Evolutionary conservation across 2,888 invertebrate species (phyloP).

Genomic region (Argyresthia albistria): DNA sequence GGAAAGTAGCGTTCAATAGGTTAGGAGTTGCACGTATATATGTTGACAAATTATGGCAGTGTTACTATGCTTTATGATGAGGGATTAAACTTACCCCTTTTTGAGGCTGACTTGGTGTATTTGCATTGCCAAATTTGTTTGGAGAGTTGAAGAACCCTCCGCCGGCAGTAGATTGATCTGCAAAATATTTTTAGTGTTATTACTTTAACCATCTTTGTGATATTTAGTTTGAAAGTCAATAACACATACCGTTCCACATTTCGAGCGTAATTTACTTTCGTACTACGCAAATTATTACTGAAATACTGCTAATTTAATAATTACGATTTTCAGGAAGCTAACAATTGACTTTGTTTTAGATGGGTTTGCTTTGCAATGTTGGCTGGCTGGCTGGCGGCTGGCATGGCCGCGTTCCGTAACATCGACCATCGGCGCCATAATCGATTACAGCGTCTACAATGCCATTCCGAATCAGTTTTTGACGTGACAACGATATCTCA

Average conservation of each 20-base stretch:
- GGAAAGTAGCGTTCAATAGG: neutral
- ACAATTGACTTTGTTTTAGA: too few species aligned
- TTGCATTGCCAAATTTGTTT: slow-evolving; percentile 56
- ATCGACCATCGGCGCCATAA: too few species aligned
- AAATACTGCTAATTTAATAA: too few species aligned
- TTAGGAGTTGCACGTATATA: neutral
- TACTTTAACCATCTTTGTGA: neutral
- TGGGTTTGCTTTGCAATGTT: too few species aligned
- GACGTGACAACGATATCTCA: too few species aligned
- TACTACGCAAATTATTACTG: too few species aligned
- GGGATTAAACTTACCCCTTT: slow-evolving; percentile 38
- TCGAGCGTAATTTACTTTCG: slow-evolving; percentile 5
- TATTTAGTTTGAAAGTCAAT: neutral
- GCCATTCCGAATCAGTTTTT: too few species aligned
- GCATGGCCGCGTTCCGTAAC: too few species aligned
- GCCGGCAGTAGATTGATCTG: slow-evolving; percentile 59
- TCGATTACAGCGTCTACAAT: too few species aligned
- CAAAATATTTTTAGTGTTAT: slow-evolving; percentile 12
- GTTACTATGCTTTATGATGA: too few species aligned
- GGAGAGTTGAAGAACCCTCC: slow-evolving; percentile 64
- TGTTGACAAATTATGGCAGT: neutral
- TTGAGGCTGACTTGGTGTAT: slow-evolving; percentile 55
- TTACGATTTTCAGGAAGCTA: too few species aligned
- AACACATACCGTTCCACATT: slow-evolving; percentile 39
- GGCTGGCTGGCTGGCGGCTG: too few species aligned